These are phyloP conservation scores for Leptestheria dahalacensis DNA, from an alignment of 1,140 invertebrate species.

Conservation along the genomic window DNA sequence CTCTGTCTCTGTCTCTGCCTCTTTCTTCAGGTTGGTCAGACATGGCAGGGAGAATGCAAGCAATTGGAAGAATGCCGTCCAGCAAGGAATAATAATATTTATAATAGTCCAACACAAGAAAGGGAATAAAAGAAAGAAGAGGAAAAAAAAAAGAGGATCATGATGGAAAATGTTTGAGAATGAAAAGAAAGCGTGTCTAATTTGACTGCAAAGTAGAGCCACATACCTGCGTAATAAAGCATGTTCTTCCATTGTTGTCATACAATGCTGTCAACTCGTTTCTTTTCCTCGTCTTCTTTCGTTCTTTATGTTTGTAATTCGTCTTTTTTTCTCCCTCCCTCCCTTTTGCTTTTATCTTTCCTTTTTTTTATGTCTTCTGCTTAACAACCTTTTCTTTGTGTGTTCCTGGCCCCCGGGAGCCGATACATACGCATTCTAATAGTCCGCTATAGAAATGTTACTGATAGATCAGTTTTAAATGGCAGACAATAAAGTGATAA, in stretches of 20 bases:
- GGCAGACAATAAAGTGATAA: background rate
- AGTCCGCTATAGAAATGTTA: too few species aligned
- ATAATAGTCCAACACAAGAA: too few species aligned
- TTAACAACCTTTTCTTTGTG: too few species aligned
- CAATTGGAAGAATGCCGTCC: too few species aligned
- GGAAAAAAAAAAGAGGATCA: background rate
- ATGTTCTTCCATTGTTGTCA: background rate
- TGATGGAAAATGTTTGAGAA: background rate
- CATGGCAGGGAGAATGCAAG: too few species aligned
- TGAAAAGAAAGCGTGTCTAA: slow-evolving; percentile 8
- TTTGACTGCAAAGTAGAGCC: background rate
- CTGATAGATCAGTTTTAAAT: too few species aligned
- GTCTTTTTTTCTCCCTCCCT: background rate
- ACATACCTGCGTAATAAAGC: slow-evolving; percentile 10
- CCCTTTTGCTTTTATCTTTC: background rate
- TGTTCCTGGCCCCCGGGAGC: too few species aligned
- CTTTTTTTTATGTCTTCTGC: background rate
- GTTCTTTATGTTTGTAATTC: background rate
- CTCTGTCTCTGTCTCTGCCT: too few species aligned
- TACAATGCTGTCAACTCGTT: slow-evolving; percentile 9
- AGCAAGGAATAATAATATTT: too few species aligned
- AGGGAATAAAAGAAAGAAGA: background rate
- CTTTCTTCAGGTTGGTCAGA: too few species aligned
- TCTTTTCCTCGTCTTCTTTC: background rate
- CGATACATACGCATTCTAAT: too few species aligned